Evolutionary conservation across 2,113 vertebrate genomes (phyloP).

Genomic region (Pelobates fuscus): DNA sequence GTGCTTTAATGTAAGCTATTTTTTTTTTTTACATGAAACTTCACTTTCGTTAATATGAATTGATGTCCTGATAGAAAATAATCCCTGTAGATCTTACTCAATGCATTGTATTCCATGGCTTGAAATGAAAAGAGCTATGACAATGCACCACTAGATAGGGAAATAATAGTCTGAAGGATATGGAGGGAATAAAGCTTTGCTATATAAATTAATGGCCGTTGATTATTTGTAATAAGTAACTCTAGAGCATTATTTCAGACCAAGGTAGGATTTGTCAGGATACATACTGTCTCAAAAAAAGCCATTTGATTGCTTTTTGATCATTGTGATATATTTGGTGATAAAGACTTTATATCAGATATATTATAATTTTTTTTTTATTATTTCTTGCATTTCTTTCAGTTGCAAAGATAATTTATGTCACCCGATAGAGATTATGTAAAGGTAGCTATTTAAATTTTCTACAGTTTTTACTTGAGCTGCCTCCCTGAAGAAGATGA

Average conservation of each 20-base stretch:
- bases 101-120: not conserved
- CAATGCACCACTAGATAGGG: not conserved
- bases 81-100: not conserved
- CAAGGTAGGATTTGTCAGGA: not conserved
- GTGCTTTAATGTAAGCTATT: not conserved
- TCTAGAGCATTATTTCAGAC: not conserved
- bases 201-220: not conserved
- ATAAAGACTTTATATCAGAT: not conserved
- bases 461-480: no score
- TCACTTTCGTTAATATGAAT: not conserved
- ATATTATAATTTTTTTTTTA: not conserved
- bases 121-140: not conserved
- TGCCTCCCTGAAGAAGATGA: no score
- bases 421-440: no score
- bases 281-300: not conserved
- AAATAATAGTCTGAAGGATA: not conserved
- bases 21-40: not conserved
- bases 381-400: no score
- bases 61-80: not conserved
- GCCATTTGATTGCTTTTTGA: not conserved
- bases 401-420: no score
- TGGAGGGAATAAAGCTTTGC: not conserved
- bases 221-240: not conserved
- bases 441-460: no score
- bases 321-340: not conserved